phyloP scores from a whole-genome alignment of 2,888 invertebrate genomes.

The Catocala nupta region DNA sequence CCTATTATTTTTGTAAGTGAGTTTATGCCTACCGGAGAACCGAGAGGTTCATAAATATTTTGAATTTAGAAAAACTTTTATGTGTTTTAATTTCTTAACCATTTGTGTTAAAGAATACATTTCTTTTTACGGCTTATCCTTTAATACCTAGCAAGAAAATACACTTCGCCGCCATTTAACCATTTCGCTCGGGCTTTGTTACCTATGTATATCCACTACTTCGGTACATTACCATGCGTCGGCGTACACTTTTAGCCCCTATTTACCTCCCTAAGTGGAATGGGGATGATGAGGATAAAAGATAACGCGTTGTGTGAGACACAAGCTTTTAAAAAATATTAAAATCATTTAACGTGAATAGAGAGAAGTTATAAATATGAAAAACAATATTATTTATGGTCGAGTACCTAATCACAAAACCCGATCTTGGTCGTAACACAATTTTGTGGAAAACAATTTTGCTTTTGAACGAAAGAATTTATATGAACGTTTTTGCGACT shows the following conservation, averaged over 20 bases:
- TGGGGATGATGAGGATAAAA: slow-evolving; percentile 48
- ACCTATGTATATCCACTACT: slow-evolving; percentile 39
- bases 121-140: slow-evolving; percentile 4
- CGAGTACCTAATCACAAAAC: slow-evolving; percentile 34
- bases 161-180: slow-evolving; percentile 8
- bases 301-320: slow-evolving; percentile 45
- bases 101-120: not conserved
- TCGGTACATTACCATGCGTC: slow-evolving; percentile 42
- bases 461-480: slow-evolving; percentile 21
- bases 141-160: slow-evolving; percentile 4
- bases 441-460: slow-evolving; percentile 37
- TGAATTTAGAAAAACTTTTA: not conserved
- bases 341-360: slow-evolving; percentile 48
- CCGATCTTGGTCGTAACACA: slow-evolving; percentile 42
- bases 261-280: slow-evolving; percentile 50
- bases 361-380: slow-evolving; percentile 45
- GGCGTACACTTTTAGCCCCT: slow-evolving; percentile 40
- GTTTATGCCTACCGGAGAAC: too few relatives aligned
- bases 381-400: slow-evolving; percentile 49
- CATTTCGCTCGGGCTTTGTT: slow-evolving; percentile 31
- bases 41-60: too few relatives aligned
- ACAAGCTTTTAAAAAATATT: slow-evolving; percentile 51
- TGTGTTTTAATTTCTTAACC: slow-evolving; percentile 1
- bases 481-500: not conserved
- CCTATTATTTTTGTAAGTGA: too few relatives aligned